A percentile compares a stretch with the other conserved stretches of the same genome.
Evolutionary conservation across 35 echinoderm and acorn worm species (phyloP).

Genomic region (Acanthaster planci): DNA sequence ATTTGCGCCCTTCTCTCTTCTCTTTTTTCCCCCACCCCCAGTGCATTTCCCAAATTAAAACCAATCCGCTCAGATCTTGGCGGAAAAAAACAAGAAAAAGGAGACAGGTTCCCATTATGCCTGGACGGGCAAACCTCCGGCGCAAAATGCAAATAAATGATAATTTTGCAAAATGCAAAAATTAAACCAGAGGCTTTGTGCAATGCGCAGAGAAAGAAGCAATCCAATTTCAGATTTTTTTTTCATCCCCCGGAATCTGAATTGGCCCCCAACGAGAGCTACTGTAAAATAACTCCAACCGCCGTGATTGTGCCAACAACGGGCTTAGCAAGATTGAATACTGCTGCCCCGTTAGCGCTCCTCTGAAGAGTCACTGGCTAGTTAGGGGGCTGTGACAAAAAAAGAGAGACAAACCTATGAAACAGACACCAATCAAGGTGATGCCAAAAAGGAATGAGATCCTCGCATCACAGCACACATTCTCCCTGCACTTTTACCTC

Average conservation of each 20-base stretch:
- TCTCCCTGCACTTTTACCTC: constrained; percentile 14
- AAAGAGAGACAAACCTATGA: background rate
- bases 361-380: background rate
- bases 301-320: background rate
- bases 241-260: background rate
- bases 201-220: background rate
- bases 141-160: constrained; percentile 12
- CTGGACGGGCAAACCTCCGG: background rate
- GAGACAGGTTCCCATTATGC: constrained; percentile 1
- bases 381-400: background rate
- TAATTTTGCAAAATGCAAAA: constrained; percentile 7
- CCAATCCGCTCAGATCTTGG: too few species aligned
- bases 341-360: background rate
- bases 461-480: constrained; percentile 26
- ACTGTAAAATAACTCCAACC: background rate
- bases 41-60: constrained; percentile 23
- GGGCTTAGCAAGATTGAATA: background rate
- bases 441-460: background rate
- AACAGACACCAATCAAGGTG: constrained; percentile 9
- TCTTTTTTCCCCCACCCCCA: too few species aligned
- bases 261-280: background rate
- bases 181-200: background rate
- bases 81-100: too few species aligned
- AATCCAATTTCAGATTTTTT: constrained; percentile 12
- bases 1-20: background rate